Base-by-base conservation (phyloP, 2,113 vertebrate genomes). In the Xyrauchen texanus region DNA sequence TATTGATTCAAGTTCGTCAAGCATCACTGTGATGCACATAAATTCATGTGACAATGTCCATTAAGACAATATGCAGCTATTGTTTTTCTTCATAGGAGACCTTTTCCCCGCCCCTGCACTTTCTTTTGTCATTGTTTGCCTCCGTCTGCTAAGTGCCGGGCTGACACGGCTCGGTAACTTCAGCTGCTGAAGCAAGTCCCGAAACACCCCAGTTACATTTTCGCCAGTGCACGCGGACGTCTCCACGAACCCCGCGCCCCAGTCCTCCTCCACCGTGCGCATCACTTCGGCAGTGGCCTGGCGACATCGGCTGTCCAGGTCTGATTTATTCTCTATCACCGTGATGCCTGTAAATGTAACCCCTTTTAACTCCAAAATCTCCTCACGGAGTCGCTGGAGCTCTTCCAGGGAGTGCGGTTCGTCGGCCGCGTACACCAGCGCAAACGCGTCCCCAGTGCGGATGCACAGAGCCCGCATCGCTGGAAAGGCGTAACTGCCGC, bases 401-500 rank as follows among this genome's bases (percentile, higher is more conserved):
- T 92, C 90, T 53, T 88, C 86, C 47, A 93, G 85, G 8, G 92
- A 92, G 9, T 67, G 87, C 6, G 87, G 83, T 16, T 92, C 86
- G 16, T 88, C 88, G 51, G 89, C 84, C 1, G 91, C 85, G 86
- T 90, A 93, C 67, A 93, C 91, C 6, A 93, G 85, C 11, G 88
- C 91, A 64, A 94, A 89, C 0, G 90, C 91, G 79, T 93, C 90
- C 2, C 86, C 88, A 82, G 90, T 88, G 1, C 87, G 85, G 84
- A 94, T 92, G 78, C 88, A 83, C 34, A 94, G 90, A 78, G 90
- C 85, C 49, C 91, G 85, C 92, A 93, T 92, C 70, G 93, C 93
- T 52, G 93, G 93, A 88, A 94, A 94, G 3, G 91, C 86, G 85
- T 91, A 94, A 83, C 91, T 93, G 55, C 92, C 93, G 74, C 92